Evolutionary conservation across 2,797 vertebrate genomes (phyloP).

Genomic region (Anas georgica): DNA sequence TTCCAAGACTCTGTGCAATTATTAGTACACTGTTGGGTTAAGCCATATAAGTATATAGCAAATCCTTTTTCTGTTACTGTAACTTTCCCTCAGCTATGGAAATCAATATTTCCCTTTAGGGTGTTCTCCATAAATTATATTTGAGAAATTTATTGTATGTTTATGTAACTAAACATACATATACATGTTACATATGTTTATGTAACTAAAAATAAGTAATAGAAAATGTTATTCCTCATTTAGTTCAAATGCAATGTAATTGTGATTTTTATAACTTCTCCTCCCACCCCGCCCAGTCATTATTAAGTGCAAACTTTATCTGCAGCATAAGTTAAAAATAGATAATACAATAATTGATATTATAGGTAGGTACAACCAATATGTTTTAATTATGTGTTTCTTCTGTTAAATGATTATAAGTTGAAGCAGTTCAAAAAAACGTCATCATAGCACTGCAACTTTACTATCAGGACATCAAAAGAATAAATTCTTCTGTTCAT

Average conservation of each 20-base stretch:
- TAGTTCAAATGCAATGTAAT: neutral
- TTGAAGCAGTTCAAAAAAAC: too few relatives aligned
- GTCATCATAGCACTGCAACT: neutral
- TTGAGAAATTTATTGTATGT: neutral
- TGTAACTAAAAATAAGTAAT: neutral
- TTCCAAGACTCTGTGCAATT: neutral
- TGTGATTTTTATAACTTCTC: neutral
- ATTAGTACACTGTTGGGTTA: neutral
- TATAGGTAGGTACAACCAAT: neutral
- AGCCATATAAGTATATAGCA: neutral
- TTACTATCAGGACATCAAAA: neutral
- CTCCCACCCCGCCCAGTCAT: neutral
- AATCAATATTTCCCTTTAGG: neutral
- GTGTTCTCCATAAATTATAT: neutral
- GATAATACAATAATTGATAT: neutral
- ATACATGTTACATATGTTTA: neutral
- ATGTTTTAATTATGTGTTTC: neutral
- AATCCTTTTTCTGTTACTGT: rapidly evolving
- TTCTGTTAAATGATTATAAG: neutral
- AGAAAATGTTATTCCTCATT: neutral
- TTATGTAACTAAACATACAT: neutral
- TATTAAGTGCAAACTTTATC: neutral
- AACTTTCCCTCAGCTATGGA: neutral
- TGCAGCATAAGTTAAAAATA: neutral
- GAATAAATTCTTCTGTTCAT: neutral